Evolutionary conservation across 2,113 vertebrate genomes (phyloP).

Genomic region (Nestor notabilis): DNA sequence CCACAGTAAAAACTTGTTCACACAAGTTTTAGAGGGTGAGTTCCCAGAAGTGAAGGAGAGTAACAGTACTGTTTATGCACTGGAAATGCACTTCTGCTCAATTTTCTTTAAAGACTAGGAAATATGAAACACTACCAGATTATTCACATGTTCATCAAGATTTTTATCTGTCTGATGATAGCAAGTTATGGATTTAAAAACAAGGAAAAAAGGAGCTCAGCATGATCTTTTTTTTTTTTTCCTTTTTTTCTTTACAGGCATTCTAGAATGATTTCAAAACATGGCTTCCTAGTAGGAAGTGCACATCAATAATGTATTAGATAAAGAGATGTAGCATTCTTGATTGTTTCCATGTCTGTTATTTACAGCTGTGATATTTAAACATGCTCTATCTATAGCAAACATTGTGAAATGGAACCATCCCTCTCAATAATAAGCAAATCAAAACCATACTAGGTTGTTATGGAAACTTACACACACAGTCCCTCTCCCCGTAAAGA

Average conservation of each 20-base stretch:
- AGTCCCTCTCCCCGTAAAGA: background rate
- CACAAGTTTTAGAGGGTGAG: background rate
- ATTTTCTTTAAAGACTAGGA: background rate
- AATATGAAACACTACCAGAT: background rate
- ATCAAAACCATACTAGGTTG: background rate
- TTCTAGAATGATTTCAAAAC: constrained; percentile 78
- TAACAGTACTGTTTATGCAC: background rate
- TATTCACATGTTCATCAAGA: background rate
- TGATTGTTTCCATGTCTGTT: background rate
- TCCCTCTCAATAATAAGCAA: background rate
- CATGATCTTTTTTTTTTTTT: constrained; percentile 49
- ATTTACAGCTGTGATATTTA: background rate
- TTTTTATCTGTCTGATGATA: constrained; percentile 73
- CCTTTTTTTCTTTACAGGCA: constrained; percentile 57
- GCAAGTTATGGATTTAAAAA: constrained; percentile 71
- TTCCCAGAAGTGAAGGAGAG: background rate
- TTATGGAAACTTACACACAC: background rate
- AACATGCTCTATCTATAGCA: background rate
- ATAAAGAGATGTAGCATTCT: background rate
- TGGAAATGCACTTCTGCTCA: background rate
- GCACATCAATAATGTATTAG: constrained; percentile 75
- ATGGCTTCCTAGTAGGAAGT: constrained; percentile 73
- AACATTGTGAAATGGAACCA: background rate
- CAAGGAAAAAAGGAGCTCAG: background rate
- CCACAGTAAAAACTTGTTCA: background rate